These are phyloP conservation scores for Aulostomus chinensis DNA, from an alignment of 2,797 vertebrate species.

Conservation along the genomic window DNA sequence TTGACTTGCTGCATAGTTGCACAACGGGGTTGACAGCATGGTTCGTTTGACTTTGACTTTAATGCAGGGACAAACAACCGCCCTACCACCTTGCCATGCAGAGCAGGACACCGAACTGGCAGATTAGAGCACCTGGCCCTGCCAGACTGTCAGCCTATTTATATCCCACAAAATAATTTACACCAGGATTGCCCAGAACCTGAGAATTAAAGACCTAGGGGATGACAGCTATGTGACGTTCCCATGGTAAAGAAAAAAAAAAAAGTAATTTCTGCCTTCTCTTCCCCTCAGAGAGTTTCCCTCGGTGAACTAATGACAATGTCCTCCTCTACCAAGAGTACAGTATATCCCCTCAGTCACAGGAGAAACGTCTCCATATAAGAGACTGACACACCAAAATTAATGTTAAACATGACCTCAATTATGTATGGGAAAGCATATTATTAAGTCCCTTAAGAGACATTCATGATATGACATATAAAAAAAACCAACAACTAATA, in stretches of 20 bases:
- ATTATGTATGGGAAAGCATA: no score
- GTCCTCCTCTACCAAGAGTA: constrained; percentile 10
- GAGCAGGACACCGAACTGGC: constrained; percentile 40
- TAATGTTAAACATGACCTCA: no score
- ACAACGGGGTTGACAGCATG: constrained; percentile 7
- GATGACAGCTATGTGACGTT: constrained; percentile 37
- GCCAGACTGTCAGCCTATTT: constrained; percentile 66
- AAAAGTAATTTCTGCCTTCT: constrained; percentile 17
- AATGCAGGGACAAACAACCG: constrained; percentile 42
- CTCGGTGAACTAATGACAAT: constrained; percentile 31
- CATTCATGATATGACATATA: no score
- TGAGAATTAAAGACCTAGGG: constrained; percentile 24
- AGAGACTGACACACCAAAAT: constrained; percentile 3
- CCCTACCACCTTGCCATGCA: constrained; percentile 27
- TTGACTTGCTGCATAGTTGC: no score
- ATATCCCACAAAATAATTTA: constrained; percentile 72
- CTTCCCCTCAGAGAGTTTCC: constrained; percentile 13
- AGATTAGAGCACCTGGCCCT: constrained; percentile 63
- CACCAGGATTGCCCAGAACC: constrained; percentile 42
- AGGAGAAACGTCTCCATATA: constrained; percentile 1
- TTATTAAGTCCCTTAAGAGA: no score
- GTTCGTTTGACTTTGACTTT: constrained; percentile 21
- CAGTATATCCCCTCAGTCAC: neutral
- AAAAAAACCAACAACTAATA: no score
- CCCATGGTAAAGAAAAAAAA: constrained; percentile 11